Evolutionary conservation across 1,140 invertebrate genomes (phyloP).

Genomic region (Olivierus martensii): DNA sequence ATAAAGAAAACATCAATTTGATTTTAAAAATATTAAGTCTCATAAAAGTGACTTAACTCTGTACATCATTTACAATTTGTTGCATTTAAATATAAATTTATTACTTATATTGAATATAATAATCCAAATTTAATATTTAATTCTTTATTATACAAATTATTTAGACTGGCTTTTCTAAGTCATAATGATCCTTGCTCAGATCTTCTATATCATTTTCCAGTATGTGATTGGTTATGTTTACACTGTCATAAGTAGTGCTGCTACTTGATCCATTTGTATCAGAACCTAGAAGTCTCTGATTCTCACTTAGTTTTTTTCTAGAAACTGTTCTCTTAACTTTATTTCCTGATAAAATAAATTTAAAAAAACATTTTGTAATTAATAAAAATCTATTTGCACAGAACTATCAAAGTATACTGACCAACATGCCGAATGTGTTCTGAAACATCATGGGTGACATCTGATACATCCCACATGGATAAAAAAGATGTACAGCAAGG

Average conservation of each 20-base stretch:
- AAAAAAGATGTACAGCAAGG: conserved; percentile 46
- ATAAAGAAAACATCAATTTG: too few relatives aligned
- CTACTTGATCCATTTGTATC: neutral
- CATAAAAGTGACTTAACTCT: too few relatives aligned
- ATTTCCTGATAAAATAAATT: neutral
- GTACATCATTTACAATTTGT: too few relatives aligned
- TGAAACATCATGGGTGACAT: conserved; percentile 77
- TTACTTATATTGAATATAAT: too few relatives aligned
- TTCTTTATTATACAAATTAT: too few relatives aligned
- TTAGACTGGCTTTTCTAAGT: neutral
- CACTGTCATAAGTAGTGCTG: neutral
- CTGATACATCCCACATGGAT: conserved; percentile 89
- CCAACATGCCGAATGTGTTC: conserved; percentile 77
- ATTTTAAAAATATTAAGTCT: too few relatives aligned
- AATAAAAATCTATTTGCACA: neutral
- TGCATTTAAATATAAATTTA: too few relatives aligned
- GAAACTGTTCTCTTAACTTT: neutral
- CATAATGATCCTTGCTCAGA: neutral
- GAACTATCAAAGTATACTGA: conserved; percentile 9
- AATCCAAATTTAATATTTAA: too few relatives aligned
- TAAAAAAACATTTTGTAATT: neutral
- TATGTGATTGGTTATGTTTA: neutral
- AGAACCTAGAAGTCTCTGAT: neutral
- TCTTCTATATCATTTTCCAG: neutral
- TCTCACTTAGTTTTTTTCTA: too few relatives aligned